These are phyloP conservation scores for Panonychus citri DNA, from an alignment of 1,140 invertebrate species.

Conservation along the genomic window DNA sequence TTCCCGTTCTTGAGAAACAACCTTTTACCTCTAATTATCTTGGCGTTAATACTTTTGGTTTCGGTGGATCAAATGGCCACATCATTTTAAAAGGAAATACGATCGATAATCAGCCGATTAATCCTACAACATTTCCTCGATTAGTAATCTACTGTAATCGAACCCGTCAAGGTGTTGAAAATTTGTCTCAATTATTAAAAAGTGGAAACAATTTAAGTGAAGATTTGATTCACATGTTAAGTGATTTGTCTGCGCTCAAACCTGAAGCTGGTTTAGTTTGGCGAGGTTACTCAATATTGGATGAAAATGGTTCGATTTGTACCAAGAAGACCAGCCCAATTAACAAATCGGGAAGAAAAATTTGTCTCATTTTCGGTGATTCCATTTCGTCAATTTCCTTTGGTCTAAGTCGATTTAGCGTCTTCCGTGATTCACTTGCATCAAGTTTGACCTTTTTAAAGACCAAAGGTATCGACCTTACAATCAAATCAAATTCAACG, in stretches of 20 bases:
- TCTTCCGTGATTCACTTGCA: too few species aligned
- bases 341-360: not conserved
- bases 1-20: slow-evolving; percentile 26
- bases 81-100: slow-evolving; percentile 32
- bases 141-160: not conserved
- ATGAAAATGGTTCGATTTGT: not conserved
- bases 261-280: not conserved
- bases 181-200: too few species aligned
- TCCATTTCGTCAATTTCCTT: not conserved
- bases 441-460: too few species aligned
- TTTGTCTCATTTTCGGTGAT: not conserved
- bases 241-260: slow-evolving; percentile 30
- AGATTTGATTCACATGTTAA: not conserved
- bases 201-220: not conserved
- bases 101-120: slow-evolving; percentile 27
- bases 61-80: slow-evolving; percentile 9
- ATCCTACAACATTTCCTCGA: not conserved
- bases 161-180: not conserved
- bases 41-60: slow-evolving; percentile 38
- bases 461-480: too few species aligned
- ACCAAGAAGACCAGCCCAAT: not conserved
- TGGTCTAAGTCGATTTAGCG: not conserved
- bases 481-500: too few species aligned
- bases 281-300: slow-evolving; percentile 2
- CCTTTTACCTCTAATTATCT: slow-evolving; percentile 27